phyloP scores from a whole-genome alignment of 2,113 vertebrate genomes.

The Paedocypris sp. region DNA sequence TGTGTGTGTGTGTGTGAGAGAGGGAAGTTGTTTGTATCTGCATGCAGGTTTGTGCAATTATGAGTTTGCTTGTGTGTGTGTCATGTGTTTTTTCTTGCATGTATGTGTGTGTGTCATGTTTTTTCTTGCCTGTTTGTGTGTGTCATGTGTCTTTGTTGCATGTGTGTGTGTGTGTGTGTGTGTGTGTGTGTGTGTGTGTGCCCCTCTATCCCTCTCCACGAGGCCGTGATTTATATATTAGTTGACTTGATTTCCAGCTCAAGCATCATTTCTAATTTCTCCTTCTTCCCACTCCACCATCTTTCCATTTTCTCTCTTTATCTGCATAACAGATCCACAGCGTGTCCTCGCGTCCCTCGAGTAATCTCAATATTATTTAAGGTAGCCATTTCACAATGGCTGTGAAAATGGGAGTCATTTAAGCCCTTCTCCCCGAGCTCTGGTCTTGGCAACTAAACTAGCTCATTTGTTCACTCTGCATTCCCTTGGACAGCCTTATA shows the following conservation, averaged over 20 bases:
- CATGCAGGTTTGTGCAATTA: too few species aligned
- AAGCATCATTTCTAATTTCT: neutral
- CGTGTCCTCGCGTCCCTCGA: constrained; percentile 12
- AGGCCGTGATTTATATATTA: too few species aligned
- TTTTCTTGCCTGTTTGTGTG: too few species aligned
- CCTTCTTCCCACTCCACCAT: neutral
- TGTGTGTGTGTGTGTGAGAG: too few species aligned
- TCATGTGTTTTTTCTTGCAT: too few species aligned
- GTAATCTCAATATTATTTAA: constrained; percentile 44
- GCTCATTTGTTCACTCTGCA: constrained; percentile 48
- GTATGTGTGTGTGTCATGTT: too few species aligned
- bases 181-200: too few species aligned
- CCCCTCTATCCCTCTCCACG: too few species aligned
- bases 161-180: too few species aligned
- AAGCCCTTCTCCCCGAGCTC: constrained; percentile 34
- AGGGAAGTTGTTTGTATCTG: too few species aligned
- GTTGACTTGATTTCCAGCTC: neutral
- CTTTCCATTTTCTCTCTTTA: constrained; percentile 5
- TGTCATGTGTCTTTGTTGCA: too few species aligned
- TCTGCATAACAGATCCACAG: constrained; percentile 18
- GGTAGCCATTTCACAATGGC: constrained; percentile 38
- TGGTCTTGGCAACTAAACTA: constrained; percentile 43
- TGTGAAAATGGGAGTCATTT: constrained; percentile 36
- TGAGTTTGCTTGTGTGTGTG: too few species aligned
- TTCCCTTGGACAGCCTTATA: constrained; percentile 41